Conservation (phyloP, 2,888 invertebrate genomes). For the Gortyna flavago region DNA sequence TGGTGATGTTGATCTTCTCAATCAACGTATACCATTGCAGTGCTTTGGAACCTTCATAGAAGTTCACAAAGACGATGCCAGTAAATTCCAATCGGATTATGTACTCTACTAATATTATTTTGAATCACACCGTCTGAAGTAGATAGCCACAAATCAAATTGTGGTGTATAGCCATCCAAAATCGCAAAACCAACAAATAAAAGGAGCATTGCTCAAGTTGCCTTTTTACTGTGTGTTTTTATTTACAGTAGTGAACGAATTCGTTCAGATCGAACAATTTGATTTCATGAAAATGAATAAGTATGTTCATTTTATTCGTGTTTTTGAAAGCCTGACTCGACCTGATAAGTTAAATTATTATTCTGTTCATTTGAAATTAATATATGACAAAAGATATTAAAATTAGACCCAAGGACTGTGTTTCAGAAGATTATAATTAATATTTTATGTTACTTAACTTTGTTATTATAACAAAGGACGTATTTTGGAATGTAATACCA, state of each 20-base stretch:
- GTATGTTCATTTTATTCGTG: conserved; percentile 35
- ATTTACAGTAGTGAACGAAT: conserved; percentile 47
- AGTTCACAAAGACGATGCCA: not conserved
- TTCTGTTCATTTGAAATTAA: conserved; percentile 34
- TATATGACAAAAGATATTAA: conserved; percentile 18
- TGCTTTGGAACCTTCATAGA: not conserved
- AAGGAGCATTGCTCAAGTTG: conserved; percentile 3
- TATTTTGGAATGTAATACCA: not conserved
- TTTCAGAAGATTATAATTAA: not conserved
- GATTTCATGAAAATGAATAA: conserved; percentile 48
- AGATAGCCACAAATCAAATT: conserved; percentile 21
- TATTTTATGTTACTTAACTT: not conserved
- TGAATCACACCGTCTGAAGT: not conserved
- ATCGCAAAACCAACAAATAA: conserved; percentile 20
- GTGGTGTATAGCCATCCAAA: not conserved
- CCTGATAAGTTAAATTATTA: conserved; percentile 49
- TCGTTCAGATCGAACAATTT: conserved; percentile 41
- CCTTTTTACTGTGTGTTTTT: conserved; percentile 24
- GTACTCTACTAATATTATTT: conserved; percentile 7
- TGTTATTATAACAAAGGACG: not conserved
- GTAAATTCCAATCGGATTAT: not conserved
- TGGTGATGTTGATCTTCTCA: not conserved
- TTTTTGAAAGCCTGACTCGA: conserved; percentile 39
- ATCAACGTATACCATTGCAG: not conserved
- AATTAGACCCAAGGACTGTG: not conserved